Evolutionary conservation across 2,797 vertebrate species (phyloP), one percentile per base, ranked within the genome.

Genomic region (Atherinosoma microstoma): DNA sequence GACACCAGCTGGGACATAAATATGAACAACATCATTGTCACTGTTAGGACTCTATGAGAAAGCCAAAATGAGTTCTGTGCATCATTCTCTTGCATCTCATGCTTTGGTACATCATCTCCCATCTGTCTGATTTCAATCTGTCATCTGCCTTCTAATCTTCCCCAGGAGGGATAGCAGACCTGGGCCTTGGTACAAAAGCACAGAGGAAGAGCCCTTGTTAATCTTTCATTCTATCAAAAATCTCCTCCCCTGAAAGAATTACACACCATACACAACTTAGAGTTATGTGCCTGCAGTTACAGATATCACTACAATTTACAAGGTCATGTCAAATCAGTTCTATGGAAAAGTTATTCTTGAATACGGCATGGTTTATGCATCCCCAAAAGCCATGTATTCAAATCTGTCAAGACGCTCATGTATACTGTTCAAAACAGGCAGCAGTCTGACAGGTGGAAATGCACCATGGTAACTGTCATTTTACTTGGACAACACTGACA

Each of bases 111-210:
- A 88, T 86, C 81, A 83, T 78, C 73, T 64, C 36, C 63, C 75
- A 67, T 83, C 67, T 75, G 79, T 82, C 80, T 83, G 67, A 71
- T 87, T 85, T 78, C 82, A 86, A 80, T 90, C 79, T 76, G 73
- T 88, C 82, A 64, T 84, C 75, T 76, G 74, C 79, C 76, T 87
- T 73, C 73, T 87, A 89, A 89, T 89, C 85, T 81, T 78, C 82
- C 82, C 72, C 38, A 36, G 56, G 86, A 80, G 77, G 71, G 62
- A 76, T 32, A 13, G 73, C 47, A 56, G 38, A 62, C 47, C 64
- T 13, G 15, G 27, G 54, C 24, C 24, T 63, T 67, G 42, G 60
- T 71, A 86, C 73, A 85, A 81, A 84, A 62, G 67, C 68, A 22
- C 2, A 47, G 64, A 75, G 72, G 29, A 78, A 59, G 74, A 53